Evolutionary conservation across 2,113 vertebrate genomes (phyloP).

Genomic region (Bos javanicus): DNA sequence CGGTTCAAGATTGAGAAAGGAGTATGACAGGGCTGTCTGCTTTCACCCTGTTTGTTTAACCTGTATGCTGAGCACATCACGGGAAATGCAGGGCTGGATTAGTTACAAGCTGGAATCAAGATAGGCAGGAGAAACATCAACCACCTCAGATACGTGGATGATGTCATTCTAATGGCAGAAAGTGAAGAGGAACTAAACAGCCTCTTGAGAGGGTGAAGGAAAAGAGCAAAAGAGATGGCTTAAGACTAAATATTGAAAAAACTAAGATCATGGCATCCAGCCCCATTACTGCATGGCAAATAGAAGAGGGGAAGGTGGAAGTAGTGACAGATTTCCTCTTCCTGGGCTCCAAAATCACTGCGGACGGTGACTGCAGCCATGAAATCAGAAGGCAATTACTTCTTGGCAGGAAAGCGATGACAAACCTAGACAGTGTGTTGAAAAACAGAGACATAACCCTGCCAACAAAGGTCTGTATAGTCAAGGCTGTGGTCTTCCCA

Average conservation of each 20-base stretch:
- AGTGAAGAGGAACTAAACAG: neutral
- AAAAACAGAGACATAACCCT: neutral
- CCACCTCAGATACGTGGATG: neutral
- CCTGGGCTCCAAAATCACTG: neutral
- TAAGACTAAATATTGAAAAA: neutral
- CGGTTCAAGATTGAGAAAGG: neutral
- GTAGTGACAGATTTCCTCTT: neutral
- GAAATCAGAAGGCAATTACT: neutral
- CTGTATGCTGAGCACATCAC: neutral
- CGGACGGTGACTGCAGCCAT: rapidly evolving
- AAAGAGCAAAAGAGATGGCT: neutral
- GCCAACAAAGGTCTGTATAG: neutral
- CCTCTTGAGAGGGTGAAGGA: neutral
- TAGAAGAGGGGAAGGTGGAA: neutral
- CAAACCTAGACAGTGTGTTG: neutral
- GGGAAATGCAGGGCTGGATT: neutral
- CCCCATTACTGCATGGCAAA: neutral
- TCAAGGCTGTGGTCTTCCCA: neutral
- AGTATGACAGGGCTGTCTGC: neutral
- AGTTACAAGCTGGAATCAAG: neutral
- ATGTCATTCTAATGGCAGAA: neutral
- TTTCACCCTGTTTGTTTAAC: neutral
- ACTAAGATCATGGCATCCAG: neutral
- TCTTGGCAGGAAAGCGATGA: neutral
- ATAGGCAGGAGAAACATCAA: neutral